Conservation (phyloP, 1,140 invertebrate species). For the Atta texana region DNA sequence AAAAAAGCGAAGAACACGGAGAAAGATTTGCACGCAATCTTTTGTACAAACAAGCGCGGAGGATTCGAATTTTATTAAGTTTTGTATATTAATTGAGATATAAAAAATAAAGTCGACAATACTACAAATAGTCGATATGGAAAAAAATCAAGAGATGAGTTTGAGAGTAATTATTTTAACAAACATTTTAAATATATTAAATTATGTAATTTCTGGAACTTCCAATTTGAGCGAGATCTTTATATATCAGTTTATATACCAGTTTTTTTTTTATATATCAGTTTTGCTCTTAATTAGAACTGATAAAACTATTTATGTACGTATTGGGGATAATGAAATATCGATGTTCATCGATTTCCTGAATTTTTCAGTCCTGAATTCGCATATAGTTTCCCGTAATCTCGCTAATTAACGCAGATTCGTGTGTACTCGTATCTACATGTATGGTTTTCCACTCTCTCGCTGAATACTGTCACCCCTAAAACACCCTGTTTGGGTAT, state of each 20-base stretch:
- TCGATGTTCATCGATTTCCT: not conserved
- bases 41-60: not conserved
- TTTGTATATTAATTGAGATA: slow-evolving; percentile 6
- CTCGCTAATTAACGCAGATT: slow-evolving; percentile 57
- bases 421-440: slow-evolving; percentile 33
- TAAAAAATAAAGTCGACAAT: not conserved
- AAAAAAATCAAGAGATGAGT: not conserved
- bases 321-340: not conserved
- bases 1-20: not conserved
- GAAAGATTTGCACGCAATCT: not conserved
- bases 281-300: not conserved
- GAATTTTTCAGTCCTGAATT: slow-evolving; percentile 55
- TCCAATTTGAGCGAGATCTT: not conserved
- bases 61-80: not conserved
- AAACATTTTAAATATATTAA: not conserved
- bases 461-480: not conserved
- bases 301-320: slow-evolving; percentile 3
- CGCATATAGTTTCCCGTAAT: slow-evolving; percentile 56
- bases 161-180: not conserved
- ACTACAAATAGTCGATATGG: not conserved
- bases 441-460: not conserved
- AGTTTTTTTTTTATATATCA: not conserved
- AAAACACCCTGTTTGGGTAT: not conserved
- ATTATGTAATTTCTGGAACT: not conserved
- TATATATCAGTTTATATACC: not conserved